Conservation (phyloP, 2,113 vertebrate genomes). For the Nansenia antarctica region DNA sequence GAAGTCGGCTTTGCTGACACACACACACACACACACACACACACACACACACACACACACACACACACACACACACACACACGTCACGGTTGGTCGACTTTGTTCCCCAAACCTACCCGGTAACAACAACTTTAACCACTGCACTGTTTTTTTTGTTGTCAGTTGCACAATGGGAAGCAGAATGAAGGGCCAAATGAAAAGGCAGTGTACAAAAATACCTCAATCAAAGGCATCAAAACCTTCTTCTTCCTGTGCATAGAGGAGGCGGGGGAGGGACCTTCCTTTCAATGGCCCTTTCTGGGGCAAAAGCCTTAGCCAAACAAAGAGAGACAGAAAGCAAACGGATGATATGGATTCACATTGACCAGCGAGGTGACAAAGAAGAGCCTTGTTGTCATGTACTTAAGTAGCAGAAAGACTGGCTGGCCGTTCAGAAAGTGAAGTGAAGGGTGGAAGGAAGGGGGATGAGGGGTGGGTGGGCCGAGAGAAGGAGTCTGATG, state of each 20-base stretch:
- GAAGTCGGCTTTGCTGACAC: constrained; percentile 68
- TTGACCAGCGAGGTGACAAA: constrained; percentile 51
- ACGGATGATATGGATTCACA: constrained; percentile 53
- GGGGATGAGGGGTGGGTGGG: constrained; percentile 9
- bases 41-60: too few relatives aligned
- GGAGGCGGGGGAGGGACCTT: constrained; percentile 13
- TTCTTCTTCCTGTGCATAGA: constrained; percentile 47
- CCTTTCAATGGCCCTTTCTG: constrained; percentile 44
- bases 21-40: too few relatives aligned
- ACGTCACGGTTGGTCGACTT: too few relatives aligned
- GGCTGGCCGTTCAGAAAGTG: constrained; percentile 53
- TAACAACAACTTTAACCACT: constrained; percentile 52
- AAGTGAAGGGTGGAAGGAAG: constrained; percentile 39
- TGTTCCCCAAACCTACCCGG: constrained; percentile 40
- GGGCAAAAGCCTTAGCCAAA: constrained; percentile 58
- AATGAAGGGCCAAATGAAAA: constrained; percentile 53
- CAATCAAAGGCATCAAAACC: constrained; percentile 55
- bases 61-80: too few relatives aligned
- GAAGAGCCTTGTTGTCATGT: constrained; percentile 61
- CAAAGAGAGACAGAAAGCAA: constrained; percentile 47
- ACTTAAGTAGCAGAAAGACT: constrained; percentile 56
- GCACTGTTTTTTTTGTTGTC: constrained; percentile 58
- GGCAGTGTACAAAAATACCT: constrained; percentile 44
- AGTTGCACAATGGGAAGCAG: constrained; percentile 40
- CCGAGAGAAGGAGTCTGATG: constrained; percentile 8